Evolutionary conservation across 2,888 invertebrate genomes (phyloP), one percentile per base, ranked within the genome.

Genomic region (Pilophorus perplexus): DNA sequence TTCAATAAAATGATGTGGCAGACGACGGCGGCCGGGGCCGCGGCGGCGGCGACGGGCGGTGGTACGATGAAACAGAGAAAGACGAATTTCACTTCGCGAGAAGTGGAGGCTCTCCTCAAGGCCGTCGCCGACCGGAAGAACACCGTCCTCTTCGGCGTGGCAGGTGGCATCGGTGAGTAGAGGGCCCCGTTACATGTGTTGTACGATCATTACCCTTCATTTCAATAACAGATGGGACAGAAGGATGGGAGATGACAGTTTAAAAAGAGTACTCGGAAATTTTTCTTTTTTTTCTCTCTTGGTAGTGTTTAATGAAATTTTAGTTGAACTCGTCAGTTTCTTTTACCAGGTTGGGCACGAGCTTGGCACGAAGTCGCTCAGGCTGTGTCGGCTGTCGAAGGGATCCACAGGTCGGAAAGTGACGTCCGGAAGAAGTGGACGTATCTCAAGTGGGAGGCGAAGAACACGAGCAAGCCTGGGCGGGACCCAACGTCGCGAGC

Each of bases 351-450:
- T 1, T 74, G 74, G 74, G 73, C 73, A 10, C 64, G 71, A 22
- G 73, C 74, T 6, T 74, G 74, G 74, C 71, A 72, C 60, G 72
- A 72, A 16, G 72, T 74, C 23, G 74, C 74, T n/a, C 70, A 69
- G 23, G 71, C 71, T 16, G 74, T 74, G 20, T 71, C 73, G 6
- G 71, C 72, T 18, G 73, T 72, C 28, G 73, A 74, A 23, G 73
- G 73, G 10, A 73, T 74, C 54, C 69, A 71, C 18, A 67, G 74
- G 25, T 72, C 72, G 28, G 74, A 74, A 64, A 71, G 72, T 12
- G 74, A 74, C 65, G 73, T 74, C 18, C 67, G 74, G 10, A 74
- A 74, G 68, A 74, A 74, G 57, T 74, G 74, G 74, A 74, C 73
- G 25, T 74, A 74, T 66, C 71, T 74, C 44, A 74, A 74, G 62